Conservation (phyloP, 2,797 vertebrate species). For the Synaphobranchus kaupii region DNA sequence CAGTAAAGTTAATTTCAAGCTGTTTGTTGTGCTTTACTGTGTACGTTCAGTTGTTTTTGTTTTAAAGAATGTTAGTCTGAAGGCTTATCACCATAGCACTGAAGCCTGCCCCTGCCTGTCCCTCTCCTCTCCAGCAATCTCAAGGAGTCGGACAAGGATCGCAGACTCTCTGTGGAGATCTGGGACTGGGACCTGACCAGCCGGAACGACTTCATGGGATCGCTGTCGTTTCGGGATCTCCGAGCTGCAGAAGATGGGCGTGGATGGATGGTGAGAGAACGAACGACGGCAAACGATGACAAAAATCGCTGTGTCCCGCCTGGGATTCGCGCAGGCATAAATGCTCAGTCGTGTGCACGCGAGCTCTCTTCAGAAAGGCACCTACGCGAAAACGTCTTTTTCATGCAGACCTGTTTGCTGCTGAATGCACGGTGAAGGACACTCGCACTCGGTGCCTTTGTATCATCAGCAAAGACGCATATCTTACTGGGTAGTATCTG, state of each 20-base stretch:
- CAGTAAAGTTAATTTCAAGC: background rate
- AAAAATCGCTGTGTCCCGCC: background rate
- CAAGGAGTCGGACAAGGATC: constrained; percentile 89
- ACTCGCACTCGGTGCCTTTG: background rate
- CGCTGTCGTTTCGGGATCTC: constrained; percentile 96
- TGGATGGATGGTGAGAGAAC: constrained; percentile 89
- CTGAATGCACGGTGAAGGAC: background rate
- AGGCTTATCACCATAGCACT: constrained; percentile 13
- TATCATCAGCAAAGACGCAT: background rate
- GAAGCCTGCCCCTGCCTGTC: background rate
- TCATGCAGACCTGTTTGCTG: background rate
- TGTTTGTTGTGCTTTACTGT: background rate
- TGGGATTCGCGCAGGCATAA: background rate
- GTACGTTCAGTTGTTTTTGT: constrained; percentile 9
- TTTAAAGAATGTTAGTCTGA: constrained; percentile 34
- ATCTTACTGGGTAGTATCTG: constrained; percentile 7
- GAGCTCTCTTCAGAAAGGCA: background rate
- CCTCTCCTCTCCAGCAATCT: constrained; percentile 71
- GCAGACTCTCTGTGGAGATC: constrained; percentile 90
- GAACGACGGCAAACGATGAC: background rate
- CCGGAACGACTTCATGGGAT: constrained; percentile 98
- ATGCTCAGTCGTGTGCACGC: background rate
- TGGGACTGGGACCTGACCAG: constrained; percentile 99
- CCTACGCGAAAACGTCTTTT: background rate
- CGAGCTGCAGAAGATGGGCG: constrained; percentile 88